phyloP scores from a whole-genome alignment of 2,113 vertebrate genomes.

The Brachionichthys hirsutus region DNA sequence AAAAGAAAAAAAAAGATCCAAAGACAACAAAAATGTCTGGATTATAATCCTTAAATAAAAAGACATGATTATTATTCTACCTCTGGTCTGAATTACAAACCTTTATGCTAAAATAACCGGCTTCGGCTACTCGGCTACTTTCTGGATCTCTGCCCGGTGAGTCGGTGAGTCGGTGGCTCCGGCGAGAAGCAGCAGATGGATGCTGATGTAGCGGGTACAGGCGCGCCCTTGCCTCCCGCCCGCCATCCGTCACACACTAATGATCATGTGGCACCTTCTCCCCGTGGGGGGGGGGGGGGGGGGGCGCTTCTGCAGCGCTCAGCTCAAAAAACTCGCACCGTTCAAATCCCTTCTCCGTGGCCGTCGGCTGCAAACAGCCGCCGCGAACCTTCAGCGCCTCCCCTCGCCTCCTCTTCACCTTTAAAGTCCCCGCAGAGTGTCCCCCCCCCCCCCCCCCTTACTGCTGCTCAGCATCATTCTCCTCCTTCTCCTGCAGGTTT shows the following conservation, averaged over 20 bases:
- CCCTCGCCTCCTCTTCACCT: slow-evolving; percentile 59
- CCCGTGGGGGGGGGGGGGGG: slow-evolving; percentile 61
- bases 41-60: too few species aligned
- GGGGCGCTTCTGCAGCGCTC: slow-evolving; percentile 67
- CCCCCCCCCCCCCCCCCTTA: slow-evolving; percentile 43
- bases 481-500: slow-evolving; percentile 20
- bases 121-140: slow-evolving; percentile 47
- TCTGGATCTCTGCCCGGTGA: slow-evolving; percentile 56
- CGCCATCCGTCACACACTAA: slow-evolving; percentile 76
- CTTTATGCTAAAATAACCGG: slow-evolving; percentile 44
- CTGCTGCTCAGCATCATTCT: slow-evolving; percentile 17
- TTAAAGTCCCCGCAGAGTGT: slow-evolving; percentile 52
- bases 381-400: too few species aligned
- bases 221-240: slow-evolving; percentile 69
- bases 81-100: slow-evolving; percentile 38
- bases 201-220: slow-evolving; percentile 70
- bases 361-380: slow-evolving; percentile 46
- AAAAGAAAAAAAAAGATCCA: neutral
- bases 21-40: neutral
- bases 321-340: slow-evolving; percentile 66
- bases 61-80: too few species aligned
- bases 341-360: slow-evolving; percentile 57
- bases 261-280: slow-evolving; percentile 77
- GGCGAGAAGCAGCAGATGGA: slow-evolving; percentile 71
- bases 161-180: slow-evolving; percentile 69